Conservation (phyloP, 2,797 vertebrate species). For the Betta splendens region DNA sequence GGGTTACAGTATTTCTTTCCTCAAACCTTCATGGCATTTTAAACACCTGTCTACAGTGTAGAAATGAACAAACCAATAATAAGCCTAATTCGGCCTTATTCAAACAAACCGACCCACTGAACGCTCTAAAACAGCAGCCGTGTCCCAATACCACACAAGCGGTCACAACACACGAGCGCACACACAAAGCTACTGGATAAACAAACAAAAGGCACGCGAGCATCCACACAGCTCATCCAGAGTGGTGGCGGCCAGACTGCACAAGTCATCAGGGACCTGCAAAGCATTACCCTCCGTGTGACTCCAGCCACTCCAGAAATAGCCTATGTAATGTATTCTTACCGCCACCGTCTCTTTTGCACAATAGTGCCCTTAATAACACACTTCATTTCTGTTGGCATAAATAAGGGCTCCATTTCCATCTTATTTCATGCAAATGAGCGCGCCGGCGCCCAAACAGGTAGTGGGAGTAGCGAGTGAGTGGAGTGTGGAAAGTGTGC, state of each 20-base stretch:
- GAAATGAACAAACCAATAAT: conserved; percentile 21
- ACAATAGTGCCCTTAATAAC: conserved; percentile 85
- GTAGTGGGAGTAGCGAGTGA: conserved; percentile 81
- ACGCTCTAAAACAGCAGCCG: conserved; percentile 37
- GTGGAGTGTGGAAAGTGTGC: conserved; percentile 76
- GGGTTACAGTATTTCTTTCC: neutral
- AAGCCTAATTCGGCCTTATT: conserved; percentile 35
- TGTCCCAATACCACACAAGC: conserved; percentile 19
- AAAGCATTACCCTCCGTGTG: conserved; percentile 82
- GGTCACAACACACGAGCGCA: conserved; percentile 7
- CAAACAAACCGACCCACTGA: conserved; percentile 59
- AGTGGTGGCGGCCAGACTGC: conserved; percentile 72
- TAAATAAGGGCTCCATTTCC: conserved; percentile 85
- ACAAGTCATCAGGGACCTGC: conserved; percentile 81
- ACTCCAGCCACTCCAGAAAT: conserved; percentile 83
- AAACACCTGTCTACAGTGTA: conserved; percentile 16
- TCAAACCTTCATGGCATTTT: conserved; percentile 13
- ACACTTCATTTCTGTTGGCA: conserved; percentile 85
- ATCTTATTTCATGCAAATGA: conserved; percentile 87
- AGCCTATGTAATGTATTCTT: conserved; percentile 84
- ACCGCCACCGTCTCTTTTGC: conserved; percentile 80
- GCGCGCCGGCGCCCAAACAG: conserved; percentile 75
- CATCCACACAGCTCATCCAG: conserved; percentile 52
- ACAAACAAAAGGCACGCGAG: conserved; percentile 58
- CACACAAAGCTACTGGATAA: conserved; percentile 11